Base-by-base conservation (phyloP, 2,113 vertebrate genomes). In the Sinocyclocheilus grahami region DNA sequence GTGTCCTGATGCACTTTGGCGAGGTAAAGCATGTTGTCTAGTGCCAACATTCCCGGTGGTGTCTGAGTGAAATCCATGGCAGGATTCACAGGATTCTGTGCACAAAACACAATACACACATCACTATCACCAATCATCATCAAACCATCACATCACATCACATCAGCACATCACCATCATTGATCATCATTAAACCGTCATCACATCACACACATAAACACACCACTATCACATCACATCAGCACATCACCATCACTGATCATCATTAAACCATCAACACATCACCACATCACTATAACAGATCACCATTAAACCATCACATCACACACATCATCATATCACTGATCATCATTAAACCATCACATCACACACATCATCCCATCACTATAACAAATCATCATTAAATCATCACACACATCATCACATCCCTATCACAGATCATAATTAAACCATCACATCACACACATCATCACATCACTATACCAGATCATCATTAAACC, bases 1-100 rank as follows among this genome's bases (percentile, higher is more conserved):
- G 97, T 98, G 87, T 99, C 98, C 93, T 98, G 98, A 86, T 99
- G 97, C 87, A 97, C 93, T 90, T 97, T 98, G 60, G 98, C 98
- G 76, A 99, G 91, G 90, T 99, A 99, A 55, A 99, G 95, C 98
- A 99, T 99, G 93, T 99, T 99, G 93, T 99, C 98, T 90, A 99
- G 90, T 55, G 98, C 98, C 88, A 99, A 91, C 96, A 99, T 98
- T 53, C 98, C 98, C 0, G 98, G 98, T 39, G 98, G 98, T 16
- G 97, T 99, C 94, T 98, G 98, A 77, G 96, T 97, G 86, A 99
- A 99, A 93, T 99, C 98, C 96, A 97, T 92, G 0, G 97, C 98
- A 1, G 98, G 98, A 93, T 99, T 99, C 89, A 97, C 95, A 30
- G 98, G 97, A 91, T 99, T 99, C 98, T 99, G 93, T 27, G 84